These are phyloP conservation scores for Drosophila differens DNA, from an alignment of 2,888 invertebrate species.

Conservation along the genomic window DNA sequence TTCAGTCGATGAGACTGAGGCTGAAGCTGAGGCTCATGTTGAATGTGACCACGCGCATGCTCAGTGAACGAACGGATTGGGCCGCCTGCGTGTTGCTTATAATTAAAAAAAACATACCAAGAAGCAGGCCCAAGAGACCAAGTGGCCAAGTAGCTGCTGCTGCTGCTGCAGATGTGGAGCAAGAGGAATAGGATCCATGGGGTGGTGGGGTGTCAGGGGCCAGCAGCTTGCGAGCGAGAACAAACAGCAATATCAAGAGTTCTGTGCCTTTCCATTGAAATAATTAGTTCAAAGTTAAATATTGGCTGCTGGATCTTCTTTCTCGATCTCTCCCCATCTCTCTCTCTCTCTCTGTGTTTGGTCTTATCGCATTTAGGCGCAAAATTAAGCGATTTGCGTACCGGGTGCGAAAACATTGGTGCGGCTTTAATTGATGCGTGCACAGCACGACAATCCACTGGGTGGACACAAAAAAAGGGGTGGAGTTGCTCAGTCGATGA, in stretches of 20 bases:
- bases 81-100: slow-evolving; percentile 81
- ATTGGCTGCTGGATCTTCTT: slow-evolving; percentile 61
- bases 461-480: neutral
- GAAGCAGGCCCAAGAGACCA: slow-evolving; percentile 18
- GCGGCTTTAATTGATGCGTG: slow-evolving; percentile 82
- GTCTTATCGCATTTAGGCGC: slow-evolving; percentile 78
- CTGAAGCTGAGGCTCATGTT: slow-evolving; percentile 30
- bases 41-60: slow-evolving; percentile 78
- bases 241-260: slow-evolving; percentile 66
- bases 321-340: neutral
- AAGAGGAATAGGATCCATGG: slow-evolving; percentile 7
- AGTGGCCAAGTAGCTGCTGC: slow-evolving; percentile 1
- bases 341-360: neutral
- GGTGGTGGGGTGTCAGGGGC: neutral
- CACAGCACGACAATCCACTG: slow-evolving; percentile 65
- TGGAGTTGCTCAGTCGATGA: slow-evolving; percentile 29
- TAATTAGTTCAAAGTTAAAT: slow-evolving; percentile 84
- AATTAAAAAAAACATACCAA: slow-evolving; percentile 80
- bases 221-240: neutral
- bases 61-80: slow-evolving; percentile 50
- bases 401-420: slow-evolving; percentile 84
- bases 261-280: slow-evolving; percentile 83
- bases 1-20: neutral
- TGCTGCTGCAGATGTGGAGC: neutral
- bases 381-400: slow-evolving; percentile 81